Evolutionary conservation across 2,113 vertebrate genomes (phyloP).

Genomic region (Dunckerocampus dactyliophorus): DNA sequence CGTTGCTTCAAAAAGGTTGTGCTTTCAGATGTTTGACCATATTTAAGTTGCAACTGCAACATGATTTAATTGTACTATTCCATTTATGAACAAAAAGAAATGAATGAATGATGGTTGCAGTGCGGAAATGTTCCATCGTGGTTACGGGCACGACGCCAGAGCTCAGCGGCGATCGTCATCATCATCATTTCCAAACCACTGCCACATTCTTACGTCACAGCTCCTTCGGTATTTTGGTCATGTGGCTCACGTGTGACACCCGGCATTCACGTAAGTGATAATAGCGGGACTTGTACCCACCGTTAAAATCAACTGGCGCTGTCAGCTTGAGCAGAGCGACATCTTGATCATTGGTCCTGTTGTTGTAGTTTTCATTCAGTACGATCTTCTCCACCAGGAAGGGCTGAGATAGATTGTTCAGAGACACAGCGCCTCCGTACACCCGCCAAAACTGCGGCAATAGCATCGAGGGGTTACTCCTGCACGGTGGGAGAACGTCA

Average conservation of each 20-base stretch:
- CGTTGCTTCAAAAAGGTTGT: too few relatives aligned
- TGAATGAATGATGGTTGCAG: too few relatives aligned
- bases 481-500: slow-evolving; percentile 9
- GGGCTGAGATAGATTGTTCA: slow-evolving; percentile 51
- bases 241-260: neutral
- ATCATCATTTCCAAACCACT: too few relatives aligned
- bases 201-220: too few relatives aligned
- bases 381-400: slow-evolving; percentile 74
- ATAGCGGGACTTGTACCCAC: slow-evolving; percentile 55
- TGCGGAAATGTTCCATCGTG: too few relatives aligned
- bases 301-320: slow-evolving; percentile 66
- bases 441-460: slow-evolving; percentile 73
- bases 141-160: too few relatives aligned
- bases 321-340: slow-evolving; percentile 80
- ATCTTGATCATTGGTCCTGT: slow-evolving; percentile 76
- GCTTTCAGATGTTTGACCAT: too few relatives aligned
- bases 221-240: neutral
- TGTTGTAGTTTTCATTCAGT: slow-evolving; percentile 77
- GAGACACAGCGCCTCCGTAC: slow-evolving; percentile 74
- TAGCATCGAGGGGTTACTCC: slow-evolving; percentile 40
- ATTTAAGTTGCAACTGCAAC: too few relatives aligned
- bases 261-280: neutral
- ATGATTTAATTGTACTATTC: too few relatives aligned
- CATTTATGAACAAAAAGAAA: too few relatives aligned
- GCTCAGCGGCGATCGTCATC: too few relatives aligned